phyloP scores from a whole-genome alignment of 2,113 vertebrate genomes.

The Lamprotornis superbus region DNA sequence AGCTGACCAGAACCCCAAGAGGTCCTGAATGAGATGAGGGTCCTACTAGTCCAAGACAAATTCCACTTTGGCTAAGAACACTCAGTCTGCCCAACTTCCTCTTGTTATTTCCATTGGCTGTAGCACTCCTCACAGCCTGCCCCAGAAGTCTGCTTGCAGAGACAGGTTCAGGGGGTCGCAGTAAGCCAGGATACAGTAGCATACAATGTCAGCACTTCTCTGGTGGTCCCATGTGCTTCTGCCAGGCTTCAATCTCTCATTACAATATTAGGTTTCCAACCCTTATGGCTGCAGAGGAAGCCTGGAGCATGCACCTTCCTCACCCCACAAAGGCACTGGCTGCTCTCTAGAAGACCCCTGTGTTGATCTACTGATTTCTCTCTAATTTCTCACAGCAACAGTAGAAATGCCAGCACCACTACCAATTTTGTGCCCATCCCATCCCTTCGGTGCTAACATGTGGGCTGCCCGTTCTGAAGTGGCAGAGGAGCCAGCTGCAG shows the following conservation, averaged over 20 bases:
- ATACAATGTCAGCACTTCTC: conserved; percentile 40
- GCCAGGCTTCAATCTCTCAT: conserved; percentile 35
- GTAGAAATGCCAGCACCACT: not conserved
- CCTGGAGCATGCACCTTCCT: not conserved
- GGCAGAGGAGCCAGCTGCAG: not conserved
- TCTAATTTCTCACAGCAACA: not conserved
- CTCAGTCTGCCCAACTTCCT: conserved; percentile 5
- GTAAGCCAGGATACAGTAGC: not conserved
- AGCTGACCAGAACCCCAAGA: not conserved
- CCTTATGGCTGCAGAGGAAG: not conserved
- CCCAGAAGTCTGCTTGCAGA: not conserved
- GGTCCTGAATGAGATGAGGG: not conserved
- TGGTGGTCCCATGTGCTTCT: conserved; percentile 49
- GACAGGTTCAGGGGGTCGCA: not conserved
- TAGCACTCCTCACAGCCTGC: not conserved
- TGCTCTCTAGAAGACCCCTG: not conserved
- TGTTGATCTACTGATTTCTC: not conserved
- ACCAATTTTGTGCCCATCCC: not conserved
- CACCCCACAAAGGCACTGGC: not conserved
- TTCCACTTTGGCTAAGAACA: not conserved
- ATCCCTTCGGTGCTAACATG: not conserved
- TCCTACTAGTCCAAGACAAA: not conserved
- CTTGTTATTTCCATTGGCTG: conserved; percentile 36
- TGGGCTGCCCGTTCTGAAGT: not conserved
- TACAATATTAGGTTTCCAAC: conserved; percentile 43